These are phyloP conservation scores for Ctenomys sociabilis DNA, from an alignment of 2,113 vertebrate species.

Conservation along the genomic window DNA sequence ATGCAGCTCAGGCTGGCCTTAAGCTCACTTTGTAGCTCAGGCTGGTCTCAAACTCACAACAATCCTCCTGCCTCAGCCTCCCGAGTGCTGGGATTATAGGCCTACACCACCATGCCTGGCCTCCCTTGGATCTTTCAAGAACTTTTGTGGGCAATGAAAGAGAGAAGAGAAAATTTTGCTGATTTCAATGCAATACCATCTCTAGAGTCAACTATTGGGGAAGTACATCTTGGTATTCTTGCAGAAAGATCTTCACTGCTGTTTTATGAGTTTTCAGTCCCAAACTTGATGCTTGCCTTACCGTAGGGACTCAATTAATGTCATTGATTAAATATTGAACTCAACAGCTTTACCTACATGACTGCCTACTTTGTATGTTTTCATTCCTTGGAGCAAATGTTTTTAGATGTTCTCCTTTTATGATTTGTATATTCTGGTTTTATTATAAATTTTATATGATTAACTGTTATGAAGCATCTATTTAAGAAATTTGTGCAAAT, in stretches of 20 bases:
- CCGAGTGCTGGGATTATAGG: too few species aligned
- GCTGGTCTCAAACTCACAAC: too few species aligned
- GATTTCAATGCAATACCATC: not conserved
- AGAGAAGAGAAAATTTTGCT: conserved; percentile 2
- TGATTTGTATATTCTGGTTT: not conserved
- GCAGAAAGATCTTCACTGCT: not conserved
- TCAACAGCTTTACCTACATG: not conserved
- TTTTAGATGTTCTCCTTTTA: not conserved
- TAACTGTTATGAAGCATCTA: conserved; percentile 10
- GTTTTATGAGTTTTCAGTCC: not conserved
- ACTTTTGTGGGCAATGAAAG: not conserved
- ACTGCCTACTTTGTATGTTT: not conserved
- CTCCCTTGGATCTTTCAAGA: not conserved
- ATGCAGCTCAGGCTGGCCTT: too few species aligned
- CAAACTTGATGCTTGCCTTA: not conserved
- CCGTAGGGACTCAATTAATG: not conserved
- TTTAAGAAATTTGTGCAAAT: conserved; percentile 29
- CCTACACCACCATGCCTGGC: too few species aligned
- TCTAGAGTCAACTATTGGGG: not conserved
- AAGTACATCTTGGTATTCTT: not conserved
- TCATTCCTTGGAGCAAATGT: not conserved
- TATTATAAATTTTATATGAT: conserved; percentile 25
- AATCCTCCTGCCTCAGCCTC: too few species aligned
- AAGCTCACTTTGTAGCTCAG: too few species aligned
- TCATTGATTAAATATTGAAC: not conserved